These are phyloP conservation scores for Luidia sarsii DNA, from an alignment of 53 echinoderm and acorn worm species.

Conservation along the genomic window DNA sequence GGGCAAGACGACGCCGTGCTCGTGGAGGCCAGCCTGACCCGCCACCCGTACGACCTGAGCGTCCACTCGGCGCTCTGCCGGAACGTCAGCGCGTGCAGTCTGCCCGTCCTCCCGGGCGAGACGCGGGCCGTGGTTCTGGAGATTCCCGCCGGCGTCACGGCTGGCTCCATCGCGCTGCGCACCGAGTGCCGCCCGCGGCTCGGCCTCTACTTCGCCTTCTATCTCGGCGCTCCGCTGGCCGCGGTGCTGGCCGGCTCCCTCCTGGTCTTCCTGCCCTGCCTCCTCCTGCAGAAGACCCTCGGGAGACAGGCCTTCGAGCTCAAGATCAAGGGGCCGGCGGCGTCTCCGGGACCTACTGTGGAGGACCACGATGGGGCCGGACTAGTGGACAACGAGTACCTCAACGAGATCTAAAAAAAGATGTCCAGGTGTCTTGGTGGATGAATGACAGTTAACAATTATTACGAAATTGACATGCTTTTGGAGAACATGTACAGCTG, in stretches of 20 bases:
- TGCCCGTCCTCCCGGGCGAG: conserved; percentile 32
- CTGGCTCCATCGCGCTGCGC: conserved; percentile 42
- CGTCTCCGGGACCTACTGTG: background rate
- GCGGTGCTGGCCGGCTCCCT: conserved; percentile 18
- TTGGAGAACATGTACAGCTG: too few relatives aligned
- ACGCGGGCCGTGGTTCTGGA: conserved; percentile 55
- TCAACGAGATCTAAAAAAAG: conserved; percentile 1
- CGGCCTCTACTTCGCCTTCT: conserved; percentile 72
- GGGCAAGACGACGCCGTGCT: background rate
- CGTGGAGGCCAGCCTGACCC: conserved; percentile 3
- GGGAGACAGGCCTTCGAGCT: conserved; percentile 23
- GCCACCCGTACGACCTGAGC: conserved; percentile 18
- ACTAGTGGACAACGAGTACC: conserved; percentile 32
- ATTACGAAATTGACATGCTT: too few relatives aligned
- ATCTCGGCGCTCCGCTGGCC: conserved; percentile 47
- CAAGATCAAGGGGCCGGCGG: background rate
- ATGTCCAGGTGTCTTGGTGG: background rate
- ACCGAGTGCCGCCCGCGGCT: conserved; percentile 54
- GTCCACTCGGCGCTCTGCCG: conserved; percentile 23
- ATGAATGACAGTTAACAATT: too few relatives aligned
- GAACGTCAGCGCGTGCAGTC: conserved; percentile 27
- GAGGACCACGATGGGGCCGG: conserved; percentile 11
- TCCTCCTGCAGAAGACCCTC: conserved; percentile 18
- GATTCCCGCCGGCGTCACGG: conserved; percentile 6
- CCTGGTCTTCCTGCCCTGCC: conserved; percentile 53